These are phyloP conservation scores for Conus betulinus DNA, from an alignment of 1,140 invertebrate genomes.

Conservation along the genomic window DNA sequence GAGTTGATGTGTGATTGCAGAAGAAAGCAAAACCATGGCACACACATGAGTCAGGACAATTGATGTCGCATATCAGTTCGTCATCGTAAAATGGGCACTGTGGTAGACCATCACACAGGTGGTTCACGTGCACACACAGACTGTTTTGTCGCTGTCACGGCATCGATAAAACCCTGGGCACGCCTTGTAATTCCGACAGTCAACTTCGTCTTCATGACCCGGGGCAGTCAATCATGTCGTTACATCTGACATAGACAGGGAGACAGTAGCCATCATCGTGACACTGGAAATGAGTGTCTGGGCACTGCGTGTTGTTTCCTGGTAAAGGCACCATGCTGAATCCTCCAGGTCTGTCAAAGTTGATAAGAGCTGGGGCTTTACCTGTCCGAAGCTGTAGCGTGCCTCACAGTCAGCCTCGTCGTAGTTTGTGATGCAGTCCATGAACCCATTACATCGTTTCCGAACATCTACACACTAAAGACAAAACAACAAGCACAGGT, in stretches of 20 bases:
- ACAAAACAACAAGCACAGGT: too few species aligned
- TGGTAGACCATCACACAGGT: conserved; percentile 38
- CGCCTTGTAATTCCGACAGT: neutral
- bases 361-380: too few species aligned
- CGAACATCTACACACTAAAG: too few species aligned
- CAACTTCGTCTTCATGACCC: conserved; percentile 32
- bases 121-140: conserved; percentile 23
- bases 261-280: conserved; percentile 21
- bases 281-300: conserved; percentile 35
- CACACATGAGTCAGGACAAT: conserved; percentile 29
- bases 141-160: neutral
- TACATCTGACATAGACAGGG: conserved; percentile 38
- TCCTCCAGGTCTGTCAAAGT: too few species aligned
- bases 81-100: conserved; percentile 42
- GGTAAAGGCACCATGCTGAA: too few species aligned
- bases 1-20: neutral
- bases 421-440: too few species aligned
- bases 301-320: conserved; percentile 11
- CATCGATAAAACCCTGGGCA: conserved; percentile 35
- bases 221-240: conserved; percentile 43
- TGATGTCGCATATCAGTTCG: conserved; percentile 37
- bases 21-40: conserved; percentile 33
- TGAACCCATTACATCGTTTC: too few species aligned
- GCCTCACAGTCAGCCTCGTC: too few species aligned
- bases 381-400: too few species aligned